Conservation (phyloP, 2,113 vertebrate species). For the Tragelaphus imberbis region DNA sequence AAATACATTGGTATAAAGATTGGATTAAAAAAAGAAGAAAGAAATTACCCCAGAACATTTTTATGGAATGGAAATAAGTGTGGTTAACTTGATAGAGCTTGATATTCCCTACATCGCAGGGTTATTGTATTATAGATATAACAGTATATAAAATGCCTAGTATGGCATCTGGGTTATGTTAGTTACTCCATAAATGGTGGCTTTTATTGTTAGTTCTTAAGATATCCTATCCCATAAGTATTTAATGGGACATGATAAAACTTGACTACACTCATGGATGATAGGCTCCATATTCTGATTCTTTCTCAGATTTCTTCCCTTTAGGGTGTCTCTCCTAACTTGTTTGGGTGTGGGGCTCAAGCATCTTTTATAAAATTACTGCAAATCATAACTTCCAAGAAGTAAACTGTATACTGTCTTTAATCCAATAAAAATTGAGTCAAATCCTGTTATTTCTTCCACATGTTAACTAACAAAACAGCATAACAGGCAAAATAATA, state of each 20-base stretch:
- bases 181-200: background rate
- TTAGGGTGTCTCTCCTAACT: background rate
- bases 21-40: background rate
- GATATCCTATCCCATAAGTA: background rate
- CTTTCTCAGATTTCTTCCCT: background rate
- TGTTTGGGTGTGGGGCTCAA: background rate
- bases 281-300: background rate
- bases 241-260: background rate
- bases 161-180: background rate
- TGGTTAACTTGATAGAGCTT: background rate
- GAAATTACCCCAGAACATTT: background rate
- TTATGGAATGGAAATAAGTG: background rate
- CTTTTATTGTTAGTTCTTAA: conserved; percentile 16
- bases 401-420: background rate
- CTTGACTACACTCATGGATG: background rate
- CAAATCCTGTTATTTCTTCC: conserved; percentile 3
- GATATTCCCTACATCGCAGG: background rate
- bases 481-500: background rate
- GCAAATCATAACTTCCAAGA: background rate
- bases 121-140: background rate
- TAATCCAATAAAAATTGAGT: background rate
- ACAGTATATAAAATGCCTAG: background rate
- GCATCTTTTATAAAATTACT: background rate
- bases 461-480: conserved; percentile 15
- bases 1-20: background rate